Percentiles rank a stretch among this genome's conserved stretches.
Conservation (phyloP, 2,797 vertebrate genomes). For the Atherinosoma microstoma region DNA sequence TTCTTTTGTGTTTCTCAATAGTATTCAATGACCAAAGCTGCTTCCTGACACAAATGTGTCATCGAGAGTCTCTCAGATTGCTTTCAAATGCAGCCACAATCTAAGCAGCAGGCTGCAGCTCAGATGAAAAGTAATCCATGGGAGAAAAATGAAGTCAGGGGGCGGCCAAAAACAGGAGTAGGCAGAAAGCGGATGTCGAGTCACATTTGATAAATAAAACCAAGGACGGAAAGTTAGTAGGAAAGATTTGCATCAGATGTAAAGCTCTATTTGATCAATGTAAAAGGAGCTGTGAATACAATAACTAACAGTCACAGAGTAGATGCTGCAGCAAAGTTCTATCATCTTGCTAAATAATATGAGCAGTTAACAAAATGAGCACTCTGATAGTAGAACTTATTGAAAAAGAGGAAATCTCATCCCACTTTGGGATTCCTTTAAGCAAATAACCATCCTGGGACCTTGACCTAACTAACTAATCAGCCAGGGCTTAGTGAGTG, state of each 20-base stretch:
- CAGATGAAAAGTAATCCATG: slow-evolving; percentile 46
- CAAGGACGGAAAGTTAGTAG: slow-evolving; percentile 8
- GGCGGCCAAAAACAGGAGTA: slow-evolving; percentile 11
- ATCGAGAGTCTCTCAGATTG: slow-evolving; percentile 69
- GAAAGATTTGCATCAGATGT: slow-evolving; percentile 27
- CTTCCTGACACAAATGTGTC: slow-evolving; percentile 85
- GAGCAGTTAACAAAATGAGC: slow-evolving; percentile 2
- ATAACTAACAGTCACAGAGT: not conserved
- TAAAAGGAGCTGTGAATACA: slow-evolving; percentile 10
- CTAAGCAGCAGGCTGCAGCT: slow-evolving; percentile 35
- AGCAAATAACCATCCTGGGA: slow-evolving; percentile 52
- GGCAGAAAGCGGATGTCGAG: slow-evolving; percentile 49
- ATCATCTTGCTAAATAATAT: not conserved
- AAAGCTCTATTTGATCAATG: not conserved
- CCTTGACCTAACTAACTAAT: slow-evolving; percentile 62
- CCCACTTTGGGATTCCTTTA: slow-evolving; percentile 26
- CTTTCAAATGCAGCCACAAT: slow-evolving; percentile 35
- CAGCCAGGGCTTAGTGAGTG: slow-evolving; percentile 81
- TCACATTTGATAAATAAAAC: slow-evolving; percentile 50
- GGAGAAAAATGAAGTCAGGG: slow-evolving; percentile 33
- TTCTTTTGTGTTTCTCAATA: slow-evolving; percentile 78
- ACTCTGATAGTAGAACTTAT: slow-evolving; percentile 17
- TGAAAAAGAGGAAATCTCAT: slow-evolving; percentile 31
- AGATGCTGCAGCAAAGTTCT: not conserved
- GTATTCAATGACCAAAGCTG: slow-evolving; percentile 59